Base-by-base conservation (phyloP, 2,797 vertebrate genomes). In the Peromyscus eremicus region DNA sequence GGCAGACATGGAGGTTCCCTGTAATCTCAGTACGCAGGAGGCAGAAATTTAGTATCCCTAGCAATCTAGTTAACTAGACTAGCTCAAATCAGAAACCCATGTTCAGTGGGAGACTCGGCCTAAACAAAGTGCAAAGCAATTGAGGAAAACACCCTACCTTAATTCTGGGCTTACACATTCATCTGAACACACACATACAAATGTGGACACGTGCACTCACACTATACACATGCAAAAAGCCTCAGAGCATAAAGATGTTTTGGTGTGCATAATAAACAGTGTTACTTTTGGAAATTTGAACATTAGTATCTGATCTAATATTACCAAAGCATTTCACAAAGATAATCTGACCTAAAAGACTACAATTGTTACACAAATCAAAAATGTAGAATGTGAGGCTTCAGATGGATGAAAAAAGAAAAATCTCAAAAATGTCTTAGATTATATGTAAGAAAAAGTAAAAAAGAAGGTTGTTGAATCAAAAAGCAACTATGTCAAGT, bases 251-350 rank as follows among this genome's bases (percentile, higher is more conserved):
- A 93, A 57, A 82, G 9, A 76, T 93, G 14, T 23, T 68, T 75
- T 77, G 4, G 32, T 92, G 3, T 84, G n/a, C 17, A 32, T 86
- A 71, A n/a, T 79, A 88, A 68, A n/a, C 76, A 25, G 32, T 55
- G 14, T 64, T 68, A 88, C 43, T 81, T 91, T 95, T 92, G 40
- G 13, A 82, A 75, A 86, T 57, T 29, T 49, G 27, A 92, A 49
- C 71, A 76, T 70, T 40, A 46, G 0, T 37, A 77, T 68, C 46
- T 86, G 11, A 73, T 68, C 34, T 57, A 86, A 62, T 1, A 85
- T 84, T 75, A 37, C 86, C n/a, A 68, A 88, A 89, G 3, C 43
- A 84, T 73, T 95, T 95, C 25, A 34, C 66, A 93, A 62, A 95
- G 60, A 81, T 83, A 95, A 79, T 66, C 52, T 93, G 43, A 70